Base-by-base conservation (phyloP, 2,113 vertebrate genomes). In the Dasypus novemcinctus region DNA sequence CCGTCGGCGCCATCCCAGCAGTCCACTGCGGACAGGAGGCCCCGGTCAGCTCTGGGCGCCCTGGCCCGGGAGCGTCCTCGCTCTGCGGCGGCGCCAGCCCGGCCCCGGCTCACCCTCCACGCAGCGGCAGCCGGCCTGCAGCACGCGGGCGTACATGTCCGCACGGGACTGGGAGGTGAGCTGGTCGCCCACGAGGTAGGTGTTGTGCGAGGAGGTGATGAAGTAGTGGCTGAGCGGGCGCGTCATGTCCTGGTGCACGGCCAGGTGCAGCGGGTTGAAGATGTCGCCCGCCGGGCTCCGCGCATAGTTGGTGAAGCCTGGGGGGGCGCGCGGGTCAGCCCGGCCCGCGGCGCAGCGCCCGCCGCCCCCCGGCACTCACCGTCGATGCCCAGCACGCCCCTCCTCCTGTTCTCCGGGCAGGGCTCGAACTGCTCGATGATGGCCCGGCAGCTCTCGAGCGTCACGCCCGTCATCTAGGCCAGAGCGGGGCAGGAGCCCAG, bases 161-260 rank as follows among this genome's bases (percentile, higher is more conserved):
- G 99, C 99, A 69, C 99, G 98, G 17, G 99, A 99, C 98, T 99
- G 99, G 71, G 99, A 99, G 99, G 99, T 99, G 96, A 99, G 99
- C 98, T 99, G 99, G 98, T 99, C 99, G 0, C 99, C 99, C 98
- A 98, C 99, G 98, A 99, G 99, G 98, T 99, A 99, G 95, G 99
- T 99, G 98, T 99, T 99, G 98, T 99, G 99, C 80, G 99, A 99
- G 0, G 99, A 99, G 95, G 99, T 99, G 93, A 99, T 99, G 97
- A 99, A 99, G 93, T 99, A 99, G 97, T 99, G 98, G 96, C 99
- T 99, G 94, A 99, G 97, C 0, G 99, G 99, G 80, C 96, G 99
- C 0, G 97, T 99, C 99, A 99, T 99, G 97, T 99, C 99, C 98
- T 99, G 99, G 97, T 98, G 99, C 95, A 99, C 99, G 0, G 97